Percentiles rank a stretch among this genome's conserved stretches.
phyloP scores from a whole-genome alignment of 2,797 vertebrate genomes.

The Petrocephalus schoutedeni region DNA sequence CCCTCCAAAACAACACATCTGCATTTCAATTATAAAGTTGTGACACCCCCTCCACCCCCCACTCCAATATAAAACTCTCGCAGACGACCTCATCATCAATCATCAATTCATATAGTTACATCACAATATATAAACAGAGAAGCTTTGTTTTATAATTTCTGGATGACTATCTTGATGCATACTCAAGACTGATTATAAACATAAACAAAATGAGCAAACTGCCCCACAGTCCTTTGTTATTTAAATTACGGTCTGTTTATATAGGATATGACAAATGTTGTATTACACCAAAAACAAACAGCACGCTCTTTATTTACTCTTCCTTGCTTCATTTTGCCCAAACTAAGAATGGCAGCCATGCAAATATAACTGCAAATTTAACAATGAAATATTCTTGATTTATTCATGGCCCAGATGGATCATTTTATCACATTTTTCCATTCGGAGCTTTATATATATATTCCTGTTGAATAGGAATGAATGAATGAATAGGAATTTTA shows the following conservation, averaged over 20 bases:
- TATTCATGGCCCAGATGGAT: neutral
- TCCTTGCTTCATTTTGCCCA: neutral
- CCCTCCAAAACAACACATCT: neutral
- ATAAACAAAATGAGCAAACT: neutral
- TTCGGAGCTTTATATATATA: neutral
- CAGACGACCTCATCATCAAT: neutral
- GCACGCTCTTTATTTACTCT: neutral
- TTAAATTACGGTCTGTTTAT: neutral
- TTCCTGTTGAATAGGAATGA: neutral
- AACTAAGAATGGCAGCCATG: neutral
- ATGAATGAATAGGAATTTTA: neutral
- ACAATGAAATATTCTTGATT: neutral
- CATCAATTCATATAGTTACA: neutral
- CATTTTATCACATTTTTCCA: neutral
- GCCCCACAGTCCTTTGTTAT: neutral
- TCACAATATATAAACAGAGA: neutral
- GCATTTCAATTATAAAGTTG: neutral
- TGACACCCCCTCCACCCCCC: neutral
- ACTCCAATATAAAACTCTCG: neutral
- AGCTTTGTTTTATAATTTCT: neutral
- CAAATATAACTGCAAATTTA: conserved; percentile 9
- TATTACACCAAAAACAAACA: neutral
- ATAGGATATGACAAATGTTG: neutral
- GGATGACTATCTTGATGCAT: neutral
- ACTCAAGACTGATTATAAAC: neutral